Evolutionary conservation across 2,113 vertebrate species (phyloP).

Genomic region (Channa argus): DNA sequence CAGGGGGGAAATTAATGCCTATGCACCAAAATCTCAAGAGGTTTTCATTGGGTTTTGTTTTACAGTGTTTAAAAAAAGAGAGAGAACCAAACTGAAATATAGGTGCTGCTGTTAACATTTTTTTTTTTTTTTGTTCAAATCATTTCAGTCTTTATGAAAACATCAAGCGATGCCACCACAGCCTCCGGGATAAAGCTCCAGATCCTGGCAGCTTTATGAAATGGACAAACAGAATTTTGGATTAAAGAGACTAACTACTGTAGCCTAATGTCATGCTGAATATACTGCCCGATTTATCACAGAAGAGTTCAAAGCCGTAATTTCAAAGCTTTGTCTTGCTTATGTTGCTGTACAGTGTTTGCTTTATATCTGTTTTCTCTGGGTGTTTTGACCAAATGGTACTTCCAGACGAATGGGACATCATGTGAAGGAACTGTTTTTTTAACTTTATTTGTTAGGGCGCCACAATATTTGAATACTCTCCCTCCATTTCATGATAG

Average conservation of each 20-base stretch:
- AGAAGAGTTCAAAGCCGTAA: background rate
- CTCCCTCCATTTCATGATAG: too few species aligned
- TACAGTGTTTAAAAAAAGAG: too few species aligned
- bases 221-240: slow-evolving; percentile 26
- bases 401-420: too few species aligned
- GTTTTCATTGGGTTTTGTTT: background rate
- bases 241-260: background rate
- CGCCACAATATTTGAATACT: too few species aligned
- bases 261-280: slow-evolving; percentile 4
- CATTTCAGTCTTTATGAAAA: background rate
- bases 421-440: too few species aligned
- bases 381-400: too few species aligned
- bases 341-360: background rate
- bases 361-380: background rate
- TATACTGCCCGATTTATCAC: background rate
- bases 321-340: background rate
- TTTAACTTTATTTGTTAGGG: too few species aligned
- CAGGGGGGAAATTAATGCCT: background rate
- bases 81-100: too few species aligned
- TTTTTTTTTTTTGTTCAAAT: background rate
- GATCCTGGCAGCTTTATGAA: background rate
- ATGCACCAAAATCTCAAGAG: background rate
- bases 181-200: background rate
- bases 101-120: background rate
- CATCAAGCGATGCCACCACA: background rate